Evolutionary conservation across 2,888 invertebrate genomes (phyloP), one percentile per base, ranked within the genome.

Genomic region (Lasioglossum lativentre): DNA sequence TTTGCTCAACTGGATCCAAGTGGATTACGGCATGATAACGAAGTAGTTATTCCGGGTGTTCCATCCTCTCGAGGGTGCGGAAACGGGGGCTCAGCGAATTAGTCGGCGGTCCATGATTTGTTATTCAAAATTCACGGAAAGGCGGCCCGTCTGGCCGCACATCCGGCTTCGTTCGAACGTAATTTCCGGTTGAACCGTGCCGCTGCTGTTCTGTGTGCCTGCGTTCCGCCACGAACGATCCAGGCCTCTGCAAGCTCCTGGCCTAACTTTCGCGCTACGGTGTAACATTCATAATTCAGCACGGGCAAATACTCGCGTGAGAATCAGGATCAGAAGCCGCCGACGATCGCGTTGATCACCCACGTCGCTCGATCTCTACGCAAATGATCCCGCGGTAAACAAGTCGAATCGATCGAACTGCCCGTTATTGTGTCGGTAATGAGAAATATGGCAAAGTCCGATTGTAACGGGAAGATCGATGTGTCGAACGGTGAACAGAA

Each of bases 51-150:
- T 85, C 88, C 85, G 74, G 76, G 77, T 81, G 80, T 78, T 71
- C 76, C 80, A 66, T 78, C 66, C 77, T 56, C 78, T 71, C 68
- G 68, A 63, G 80, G 72, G 70, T 68, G 42, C 71, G 78, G 82
- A 66, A 66, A 34, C 66, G 19, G 10, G 10, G 66, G 66, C 72
- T 79, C 30, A 56, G 59, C 82, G 85, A 90, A 90, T 90, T 90
- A 90, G 89, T 87, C 80, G 80, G 81, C 84, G 86, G 86, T 77
- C 82, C 83, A 79, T 89, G 92, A 92, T 92, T 92, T 92, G 91
- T 90, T 90, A 92, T 92, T 92, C 92, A 92, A 92, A 92, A 92
- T 92, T 92, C 89, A 87, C 88, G 87, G 88, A 87, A 89, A 91
- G 90, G 89, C 86, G 86, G 79, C 80, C 30, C 88, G 80, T 78